These are phyloP conservation scores for Euphonia xanthogaster DNA, from an alignment of 2,797 vertebrate species.

Conservation along the genomic window DNA sequence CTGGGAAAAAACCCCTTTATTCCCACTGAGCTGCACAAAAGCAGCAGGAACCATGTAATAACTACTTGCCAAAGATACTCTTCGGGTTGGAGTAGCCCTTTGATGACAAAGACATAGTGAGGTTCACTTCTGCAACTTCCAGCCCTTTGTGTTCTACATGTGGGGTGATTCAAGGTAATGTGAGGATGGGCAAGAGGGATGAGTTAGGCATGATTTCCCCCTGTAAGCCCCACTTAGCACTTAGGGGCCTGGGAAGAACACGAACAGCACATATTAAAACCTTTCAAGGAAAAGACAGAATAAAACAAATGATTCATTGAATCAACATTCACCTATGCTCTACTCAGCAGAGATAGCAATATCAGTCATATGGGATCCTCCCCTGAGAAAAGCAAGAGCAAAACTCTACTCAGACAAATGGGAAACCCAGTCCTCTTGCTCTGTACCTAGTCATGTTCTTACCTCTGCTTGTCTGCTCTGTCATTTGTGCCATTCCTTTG, in stretches of 20 bases:
- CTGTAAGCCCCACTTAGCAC: neutral
- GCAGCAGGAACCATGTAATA: neutral
- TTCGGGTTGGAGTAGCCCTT: neutral
- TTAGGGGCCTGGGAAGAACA: neutral
- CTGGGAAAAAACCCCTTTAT: neutral
- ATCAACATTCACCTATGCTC: neutral
- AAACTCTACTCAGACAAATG: neutral
- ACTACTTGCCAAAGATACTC: neutral
- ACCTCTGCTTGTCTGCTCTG: constrained; percentile 10
- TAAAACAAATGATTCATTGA: neutral
- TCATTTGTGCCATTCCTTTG: constrained; percentile 11
- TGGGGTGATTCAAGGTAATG: neutral
- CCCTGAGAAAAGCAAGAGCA: neutral
- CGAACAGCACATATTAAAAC: neutral
- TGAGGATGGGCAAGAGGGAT: neutral
- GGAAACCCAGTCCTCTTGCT: neutral
- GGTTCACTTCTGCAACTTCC: neutral
- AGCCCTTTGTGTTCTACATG: neutral
- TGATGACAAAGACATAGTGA: neutral
- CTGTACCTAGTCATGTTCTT: neutral
- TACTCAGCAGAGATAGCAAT: neutral
- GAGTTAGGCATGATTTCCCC: neutral
- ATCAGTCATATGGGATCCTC: neutral
- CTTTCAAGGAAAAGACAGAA: neutral
- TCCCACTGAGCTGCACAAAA: neutral